Percentiles rank a stretch among this genome's conserved stretches.
These are phyloP conservation scores for Sitodiplosis mosellana DNA, from an alignment of 1,140 invertebrate genomes.

Conservation along the genomic window DNA sequence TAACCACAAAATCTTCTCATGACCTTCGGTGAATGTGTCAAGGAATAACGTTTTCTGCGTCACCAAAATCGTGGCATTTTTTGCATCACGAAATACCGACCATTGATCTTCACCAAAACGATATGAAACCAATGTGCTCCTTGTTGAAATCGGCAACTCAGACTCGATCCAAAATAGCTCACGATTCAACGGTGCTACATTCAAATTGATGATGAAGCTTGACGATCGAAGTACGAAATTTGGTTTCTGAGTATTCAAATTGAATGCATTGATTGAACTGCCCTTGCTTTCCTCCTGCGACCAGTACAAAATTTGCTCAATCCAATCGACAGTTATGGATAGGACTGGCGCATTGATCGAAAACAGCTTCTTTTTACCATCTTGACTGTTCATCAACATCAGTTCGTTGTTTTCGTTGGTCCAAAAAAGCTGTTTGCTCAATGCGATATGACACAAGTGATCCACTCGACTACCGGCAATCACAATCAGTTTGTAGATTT, in stretches of 20 bases:
- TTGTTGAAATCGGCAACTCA: conserved; percentile 3
- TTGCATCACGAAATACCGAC: background rate
- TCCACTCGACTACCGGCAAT: conserved; percentile 29
- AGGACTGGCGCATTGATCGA: conserved; percentile 39
- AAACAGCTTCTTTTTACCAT: conserved; percentile 38
- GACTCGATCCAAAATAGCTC: conserved; percentile 17
- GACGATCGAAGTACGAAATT: conserved; percentile 8
- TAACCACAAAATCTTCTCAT: background rate
- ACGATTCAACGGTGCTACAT: conserved; percentile 43
- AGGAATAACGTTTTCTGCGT: background rate
- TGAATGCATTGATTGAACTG: conserved; percentile 32
- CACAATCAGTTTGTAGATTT: conserved; percentile 20
- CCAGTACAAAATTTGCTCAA: conserved; percentile 65
- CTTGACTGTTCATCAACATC: conserved; percentile 39
- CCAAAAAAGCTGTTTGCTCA: conserved; percentile 63
- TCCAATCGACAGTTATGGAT: conserved; percentile 62
- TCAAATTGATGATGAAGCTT: conserved; percentile 37
- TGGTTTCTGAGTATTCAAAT: conserved; percentile 29
- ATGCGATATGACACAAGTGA: conserved; percentile 39
- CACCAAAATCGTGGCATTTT: background rate
- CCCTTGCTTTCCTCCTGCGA: conserved; percentile 35
- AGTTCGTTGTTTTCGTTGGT: conserved; percentile 63
- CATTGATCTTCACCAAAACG: conserved; percentile 7
- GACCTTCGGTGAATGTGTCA: background rate
- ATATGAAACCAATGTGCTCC: conserved; percentile 6